Evolutionary conservation across 2,888 invertebrate genomes (phyloP), one percentile per base, ranked within the genome.

Genomic region (Rhagium mordax): DNA sequence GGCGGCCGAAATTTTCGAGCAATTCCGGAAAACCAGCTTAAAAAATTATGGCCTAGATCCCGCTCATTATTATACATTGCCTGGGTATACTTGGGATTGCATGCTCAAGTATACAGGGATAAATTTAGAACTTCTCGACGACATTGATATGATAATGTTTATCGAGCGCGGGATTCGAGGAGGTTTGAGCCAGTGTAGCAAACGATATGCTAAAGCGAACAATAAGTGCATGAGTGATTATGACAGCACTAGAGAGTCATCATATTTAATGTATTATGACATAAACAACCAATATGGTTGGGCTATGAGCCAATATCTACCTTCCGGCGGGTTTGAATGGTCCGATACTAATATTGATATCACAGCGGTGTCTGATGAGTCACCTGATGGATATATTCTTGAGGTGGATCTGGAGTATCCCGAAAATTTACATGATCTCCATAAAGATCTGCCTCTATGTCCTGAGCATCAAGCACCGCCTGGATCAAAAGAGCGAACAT

Each of bases 201-300:
- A 21, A 47, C 18, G 59, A 49, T 59, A 59, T 65, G 18, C 51
- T n/a, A 57, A 61, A 2, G 71, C 61, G 10, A 71, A 71, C 47
- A 86, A 87, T 75, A 83, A 80, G 73, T 86, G 85, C 72, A 78
- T 87, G 70, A 2, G 18, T 47, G 65, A 71, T 0, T 86, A 80
- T 75, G n/a, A n/a, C n/a, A 74, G 87, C 79, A 27, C 70, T 3
- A 61, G 51, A 2, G 72, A 83, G 66, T 72, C 79, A 4, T 67
- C 75, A 5, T 84, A 79, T 74, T 7, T 85, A 0, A 72, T 80
- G 33, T 84, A 85, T 75, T 78, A 78, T 41, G 84, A 85, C 64
- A 80, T 68, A 1, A 71, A 71, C 10, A 29, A 27, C 10, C 15
- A 27, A 13, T 60, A 60, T 29, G n/a, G 27, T 10, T 60, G 27